A percentile compares a stretch with the other conserved stretches of the same genome.
phyloP scores from a whole-genome alignment of 1,140 invertebrate species.

The Drosophila serrata region DNA sequence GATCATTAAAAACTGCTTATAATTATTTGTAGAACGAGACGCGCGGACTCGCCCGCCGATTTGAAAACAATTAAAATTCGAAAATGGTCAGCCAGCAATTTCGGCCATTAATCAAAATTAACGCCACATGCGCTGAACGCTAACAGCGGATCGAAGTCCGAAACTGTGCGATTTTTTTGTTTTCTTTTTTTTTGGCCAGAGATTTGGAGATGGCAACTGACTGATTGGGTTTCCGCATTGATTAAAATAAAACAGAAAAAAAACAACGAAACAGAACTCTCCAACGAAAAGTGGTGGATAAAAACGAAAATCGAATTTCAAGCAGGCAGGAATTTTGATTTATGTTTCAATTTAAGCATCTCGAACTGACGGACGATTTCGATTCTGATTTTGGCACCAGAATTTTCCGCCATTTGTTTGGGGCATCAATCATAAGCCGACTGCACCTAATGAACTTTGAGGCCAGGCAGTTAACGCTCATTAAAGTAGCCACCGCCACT shows the following conservation, averaged over 20 bases:
- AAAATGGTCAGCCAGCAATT: constrained; percentile 76
- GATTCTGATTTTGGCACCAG: constrained; percentile 68
- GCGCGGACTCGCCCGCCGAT: constrained; percentile 73
- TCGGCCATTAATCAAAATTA: constrained; percentile 84
- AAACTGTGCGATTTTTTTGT: constrained; percentile 44
- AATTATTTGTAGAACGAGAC: constrained; percentile 82
- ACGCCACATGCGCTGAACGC: constrained; percentile 74
- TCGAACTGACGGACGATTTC: constrained; percentile 27
- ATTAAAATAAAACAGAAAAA: constrained; percentile 43
- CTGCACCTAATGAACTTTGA: constrained; percentile 80
- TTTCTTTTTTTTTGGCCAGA: constrained; percentile 38
- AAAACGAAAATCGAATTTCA: constrained; percentile 22
- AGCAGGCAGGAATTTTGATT: constrained; percentile 55
- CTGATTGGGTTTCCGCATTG: constrained; percentile 75
- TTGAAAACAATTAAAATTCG: constrained; percentile 82
- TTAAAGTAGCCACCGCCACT: constrained; percentile 80
- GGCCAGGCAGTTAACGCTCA: constrained; percentile 81
- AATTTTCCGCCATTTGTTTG: constrained; percentile 63
- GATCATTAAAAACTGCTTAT: constrained; percentile 82
- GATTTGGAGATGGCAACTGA: constrained; percentile 49
- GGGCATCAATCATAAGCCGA: constrained; percentile 69
- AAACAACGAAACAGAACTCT: constrained; percentile 20
- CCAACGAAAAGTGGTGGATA: constrained; percentile 56
- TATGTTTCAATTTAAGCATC: constrained; percentile 60
- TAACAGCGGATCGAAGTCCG: constrained; percentile 44